Percentiles rank a stretch among this genome's conserved stretches.
phyloP scores from a whole-genome alignment of 2,797 vertebrate genomes.

The Heliangelus exortis region DNA sequence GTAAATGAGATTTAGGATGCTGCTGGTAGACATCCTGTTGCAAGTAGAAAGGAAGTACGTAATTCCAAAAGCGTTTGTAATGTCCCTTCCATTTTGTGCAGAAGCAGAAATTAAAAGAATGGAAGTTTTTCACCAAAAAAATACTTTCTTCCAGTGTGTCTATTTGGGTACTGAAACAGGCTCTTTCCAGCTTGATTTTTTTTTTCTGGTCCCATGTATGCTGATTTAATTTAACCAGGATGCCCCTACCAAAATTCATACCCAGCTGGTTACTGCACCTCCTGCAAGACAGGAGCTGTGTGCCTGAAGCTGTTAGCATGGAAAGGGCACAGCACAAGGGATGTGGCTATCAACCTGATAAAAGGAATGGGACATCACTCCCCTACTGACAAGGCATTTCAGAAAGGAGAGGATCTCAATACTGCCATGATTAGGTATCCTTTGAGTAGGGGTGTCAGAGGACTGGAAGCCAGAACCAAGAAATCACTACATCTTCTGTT shows the following conservation, averaged over 20 bases:
- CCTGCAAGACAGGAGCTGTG: not conserved
- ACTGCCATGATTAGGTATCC: not conserved
- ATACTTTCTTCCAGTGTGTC: not conserved
- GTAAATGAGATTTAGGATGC: not conserved
- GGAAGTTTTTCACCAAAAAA: not conserved
- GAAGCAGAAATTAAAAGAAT: not conserved
- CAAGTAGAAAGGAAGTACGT: not conserved
- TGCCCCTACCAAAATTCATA: not conserved
- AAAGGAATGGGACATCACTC: not conserved
- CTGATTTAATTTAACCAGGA: not conserved
- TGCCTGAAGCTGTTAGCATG: not conserved
- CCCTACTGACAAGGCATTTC: not conserved
- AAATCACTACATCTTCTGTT: not conserved
- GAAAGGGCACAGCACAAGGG: not conserved
- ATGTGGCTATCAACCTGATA: not conserved
- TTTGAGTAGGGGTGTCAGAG: not conserved
- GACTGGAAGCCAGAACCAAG: not conserved
- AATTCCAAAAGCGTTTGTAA: not conserved
- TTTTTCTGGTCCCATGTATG: not conserved
- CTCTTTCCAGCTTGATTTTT: not conserved
- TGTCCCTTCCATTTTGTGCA: not conserved
- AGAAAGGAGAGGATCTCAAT: not conserved
- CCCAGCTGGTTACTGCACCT: not conserved
- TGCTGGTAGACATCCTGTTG: not conserved
- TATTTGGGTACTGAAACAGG: not conserved